Evolutionary conservation across 2,113 vertebrate genomes (phyloP).

Genomic region (Rafetus swinhoei): DNA sequence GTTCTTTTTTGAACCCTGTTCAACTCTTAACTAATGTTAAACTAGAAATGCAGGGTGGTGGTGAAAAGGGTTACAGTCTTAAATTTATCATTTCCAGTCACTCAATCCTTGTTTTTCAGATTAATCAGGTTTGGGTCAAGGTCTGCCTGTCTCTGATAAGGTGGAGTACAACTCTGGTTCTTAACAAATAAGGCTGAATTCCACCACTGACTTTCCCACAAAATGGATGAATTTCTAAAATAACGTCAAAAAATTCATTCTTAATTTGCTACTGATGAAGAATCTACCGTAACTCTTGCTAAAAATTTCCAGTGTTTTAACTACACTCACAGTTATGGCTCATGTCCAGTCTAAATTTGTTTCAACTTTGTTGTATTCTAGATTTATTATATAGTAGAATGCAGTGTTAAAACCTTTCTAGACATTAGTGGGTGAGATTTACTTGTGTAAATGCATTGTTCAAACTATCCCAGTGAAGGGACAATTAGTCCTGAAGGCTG

Average conservation of each 20-base stretch:
- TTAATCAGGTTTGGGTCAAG: neutral
- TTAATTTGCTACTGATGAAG: neutral
- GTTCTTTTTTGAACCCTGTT: too few species aligned
- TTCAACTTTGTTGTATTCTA: neutral
- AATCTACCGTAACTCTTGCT: too few species aligned
- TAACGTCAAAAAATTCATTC: neutral
- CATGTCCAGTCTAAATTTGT: neutral
- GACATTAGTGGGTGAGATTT: neutral
- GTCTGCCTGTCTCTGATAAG: neutral
- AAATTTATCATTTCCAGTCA: neutral
- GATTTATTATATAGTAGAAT: neutral
- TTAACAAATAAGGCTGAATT: neutral
- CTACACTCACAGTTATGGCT: neutral
- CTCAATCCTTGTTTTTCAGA: neutral
- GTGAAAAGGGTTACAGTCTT: neutral
- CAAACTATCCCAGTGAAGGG: neutral
- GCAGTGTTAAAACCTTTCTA: neutral
- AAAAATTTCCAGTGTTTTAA: too few species aligned
- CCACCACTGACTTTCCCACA: neutral
- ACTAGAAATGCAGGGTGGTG: neutral
- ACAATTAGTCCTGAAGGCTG: neutral
- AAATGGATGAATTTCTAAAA: neutral
- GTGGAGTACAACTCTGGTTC: neutral
- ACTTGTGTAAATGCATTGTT: neutral
- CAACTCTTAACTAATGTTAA: neutral